phyloP scores from a whole-genome alignment of 2,113 vertebrate species.

The Sinocyclocheilus rhinocerous region DNA sequence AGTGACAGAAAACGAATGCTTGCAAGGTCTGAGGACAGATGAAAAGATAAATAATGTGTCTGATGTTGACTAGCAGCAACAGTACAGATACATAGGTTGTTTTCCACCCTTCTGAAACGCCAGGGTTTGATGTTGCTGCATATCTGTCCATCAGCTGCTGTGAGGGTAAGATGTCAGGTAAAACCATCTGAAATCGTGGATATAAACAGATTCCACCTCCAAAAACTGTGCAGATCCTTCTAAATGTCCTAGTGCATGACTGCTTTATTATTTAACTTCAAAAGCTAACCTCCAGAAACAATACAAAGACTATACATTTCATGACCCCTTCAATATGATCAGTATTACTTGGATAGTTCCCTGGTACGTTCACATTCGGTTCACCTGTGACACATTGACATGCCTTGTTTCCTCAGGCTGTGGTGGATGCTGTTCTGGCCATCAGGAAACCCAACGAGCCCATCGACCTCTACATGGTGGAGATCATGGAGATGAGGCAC shows the following conservation, averaged over 20 bases:
- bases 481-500: constrained; percentile 99
- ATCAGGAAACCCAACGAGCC: constrained; percentile 86
- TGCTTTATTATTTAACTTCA: neutral
- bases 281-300: neutral
- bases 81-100: too few relatives aligned
- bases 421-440: constrained; percentile 91
- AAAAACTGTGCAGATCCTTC: too few relatives aligned
- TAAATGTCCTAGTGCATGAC: too few relatives aligned
- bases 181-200: too few relatives aligned
- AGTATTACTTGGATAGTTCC: neutral
- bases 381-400: neutral
- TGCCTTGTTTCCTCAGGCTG: constrained; percentile 77
- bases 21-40: too few relatives aligned
- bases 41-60: too few relatives aligned
- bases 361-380: neutral
- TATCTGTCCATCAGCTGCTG: neutral
- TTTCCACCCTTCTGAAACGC: too few relatives aligned
- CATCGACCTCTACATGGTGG: constrained; percentile 96
- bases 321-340: neutral
- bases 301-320: neutral
- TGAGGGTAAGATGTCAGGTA: neutral
- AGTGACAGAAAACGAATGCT: too few relatives aligned
- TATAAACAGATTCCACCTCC: too few relatives aligned
- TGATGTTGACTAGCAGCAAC: too few relatives aligned
- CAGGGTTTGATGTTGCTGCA: neutral